Conservation (phyloP, 1,140 invertebrate species). For the Bombus sylvicola region DNA sequence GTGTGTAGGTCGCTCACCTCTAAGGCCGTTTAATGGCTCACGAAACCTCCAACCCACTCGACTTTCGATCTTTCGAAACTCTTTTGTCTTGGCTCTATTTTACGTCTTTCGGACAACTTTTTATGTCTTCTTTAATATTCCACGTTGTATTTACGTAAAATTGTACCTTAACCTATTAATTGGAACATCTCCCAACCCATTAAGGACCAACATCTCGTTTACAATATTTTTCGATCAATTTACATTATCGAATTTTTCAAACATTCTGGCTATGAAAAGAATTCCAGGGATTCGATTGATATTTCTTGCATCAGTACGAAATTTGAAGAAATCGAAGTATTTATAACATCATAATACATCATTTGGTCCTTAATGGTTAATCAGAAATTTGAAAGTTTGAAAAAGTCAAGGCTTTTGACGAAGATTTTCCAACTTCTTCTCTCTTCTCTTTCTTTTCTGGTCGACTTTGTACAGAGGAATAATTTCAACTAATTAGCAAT, state of each 20-base stretch:
- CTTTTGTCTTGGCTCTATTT: not conserved
- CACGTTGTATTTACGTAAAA: not conserved
- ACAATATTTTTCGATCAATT: not conserved
- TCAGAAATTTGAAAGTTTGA: not conserved
- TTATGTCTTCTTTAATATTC: not conserved
- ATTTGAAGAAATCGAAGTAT: no score
- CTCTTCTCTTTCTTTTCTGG: not conserved
- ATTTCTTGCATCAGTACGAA: no score
- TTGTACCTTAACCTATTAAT: not conserved
- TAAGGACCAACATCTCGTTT: no score
- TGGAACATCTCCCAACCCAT: not conserved
- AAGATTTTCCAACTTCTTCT: not conserved
- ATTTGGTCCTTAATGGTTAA: no score
- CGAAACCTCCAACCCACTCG: not conserved
- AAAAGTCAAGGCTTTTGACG: not conserved
- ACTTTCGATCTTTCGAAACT: not conserved
- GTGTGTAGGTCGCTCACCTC: constrained; percentile 29
- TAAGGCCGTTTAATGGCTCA: constrained; percentile 9
- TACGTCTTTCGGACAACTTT: not conserved
- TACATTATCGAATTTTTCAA: no score
- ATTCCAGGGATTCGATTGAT: no score
- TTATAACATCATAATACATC: no score
- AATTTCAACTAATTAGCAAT: not conserved
- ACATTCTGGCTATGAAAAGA: no score
- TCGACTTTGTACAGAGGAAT: not conserved